These are phyloP conservation scores for Odocoileus virginianus DNA, from an alignment of 2,113 vertebrate species.

Conservation along the genomic window DNA sequence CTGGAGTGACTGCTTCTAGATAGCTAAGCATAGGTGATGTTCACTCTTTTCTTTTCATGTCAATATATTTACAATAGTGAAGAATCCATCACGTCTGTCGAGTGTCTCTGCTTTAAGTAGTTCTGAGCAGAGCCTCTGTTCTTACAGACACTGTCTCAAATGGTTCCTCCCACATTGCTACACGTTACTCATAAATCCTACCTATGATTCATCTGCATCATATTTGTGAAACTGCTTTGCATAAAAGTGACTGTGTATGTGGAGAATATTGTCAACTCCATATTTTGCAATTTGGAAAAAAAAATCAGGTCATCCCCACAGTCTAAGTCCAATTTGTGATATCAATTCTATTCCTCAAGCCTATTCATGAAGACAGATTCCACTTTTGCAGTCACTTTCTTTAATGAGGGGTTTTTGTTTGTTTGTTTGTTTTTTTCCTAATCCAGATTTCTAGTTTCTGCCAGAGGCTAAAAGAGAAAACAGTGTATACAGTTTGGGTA, in stretches of 20 bases:
- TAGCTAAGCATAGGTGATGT: background rate
- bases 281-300: background rate
- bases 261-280: slow-evolving; percentile 19
- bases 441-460: background rate
- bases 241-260: slow-evolving; percentile 8
- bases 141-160: background rate
- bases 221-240: slow-evolving; percentile 49
- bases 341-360: background rate
- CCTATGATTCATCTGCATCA: slow-evolving; percentile 42
- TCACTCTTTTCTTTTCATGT: background rate
- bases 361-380: background rate
- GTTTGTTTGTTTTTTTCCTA: background rate
- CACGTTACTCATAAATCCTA: slow-evolving; percentile 51
- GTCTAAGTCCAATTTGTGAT: background rate
- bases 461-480: background rate
- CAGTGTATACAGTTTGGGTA: accelerated
- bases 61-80: background rate
- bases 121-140: background rate
- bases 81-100: background rate
- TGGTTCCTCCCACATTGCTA: slow-evolving; percentile 44
- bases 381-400: background rate
- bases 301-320: background rate
- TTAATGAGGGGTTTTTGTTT: background rate
- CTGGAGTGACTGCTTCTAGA: background rate
- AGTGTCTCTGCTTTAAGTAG: slow-evolving; percentile 31